phyloP scores from a whole-genome alignment of 1,140 invertebrate species.

The Dryas iulia region DNA sequence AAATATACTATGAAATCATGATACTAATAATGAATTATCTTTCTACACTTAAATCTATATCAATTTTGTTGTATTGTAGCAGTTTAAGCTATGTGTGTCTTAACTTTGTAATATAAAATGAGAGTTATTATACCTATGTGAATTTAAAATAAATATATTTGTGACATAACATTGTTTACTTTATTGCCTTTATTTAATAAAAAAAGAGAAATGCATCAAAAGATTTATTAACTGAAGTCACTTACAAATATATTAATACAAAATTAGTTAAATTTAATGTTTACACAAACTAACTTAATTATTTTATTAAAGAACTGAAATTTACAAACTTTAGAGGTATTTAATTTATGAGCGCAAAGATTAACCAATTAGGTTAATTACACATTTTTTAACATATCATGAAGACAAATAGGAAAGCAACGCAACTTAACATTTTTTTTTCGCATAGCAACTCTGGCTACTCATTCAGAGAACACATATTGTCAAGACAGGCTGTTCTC shows the following conservation, averaged over 20 bases:
- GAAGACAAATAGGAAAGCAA: no score
- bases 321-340: background rate
- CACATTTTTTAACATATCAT: no score
- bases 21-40: background rate
- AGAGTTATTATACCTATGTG: constrained; percentile 4
- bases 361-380: background rate
- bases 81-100: constrained; percentile 23
- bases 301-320: background rate
- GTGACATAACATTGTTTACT: background rate
- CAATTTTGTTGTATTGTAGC: constrained; percentile 15
- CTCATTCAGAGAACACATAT: no score
- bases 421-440: no score
- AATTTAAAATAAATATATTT: constrained; percentile 22
- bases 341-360: no score
- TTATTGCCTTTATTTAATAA: background rate
- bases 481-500: no score
- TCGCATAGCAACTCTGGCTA: no score
- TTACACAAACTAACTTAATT: background rate
- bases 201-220: background rate
- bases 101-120: constrained; percentile 2
- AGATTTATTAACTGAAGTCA: background rate
- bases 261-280: background rate
- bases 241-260: background rate
- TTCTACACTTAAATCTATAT: constrained; percentile 1
- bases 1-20: background rate